A percentile compares a stretch with the other conserved stretches of the same genome.
Evolutionary conservation across 2,797 vertebrate genomes (phyloP).

Genomic region (Hipposideros larvatus): DNA sequence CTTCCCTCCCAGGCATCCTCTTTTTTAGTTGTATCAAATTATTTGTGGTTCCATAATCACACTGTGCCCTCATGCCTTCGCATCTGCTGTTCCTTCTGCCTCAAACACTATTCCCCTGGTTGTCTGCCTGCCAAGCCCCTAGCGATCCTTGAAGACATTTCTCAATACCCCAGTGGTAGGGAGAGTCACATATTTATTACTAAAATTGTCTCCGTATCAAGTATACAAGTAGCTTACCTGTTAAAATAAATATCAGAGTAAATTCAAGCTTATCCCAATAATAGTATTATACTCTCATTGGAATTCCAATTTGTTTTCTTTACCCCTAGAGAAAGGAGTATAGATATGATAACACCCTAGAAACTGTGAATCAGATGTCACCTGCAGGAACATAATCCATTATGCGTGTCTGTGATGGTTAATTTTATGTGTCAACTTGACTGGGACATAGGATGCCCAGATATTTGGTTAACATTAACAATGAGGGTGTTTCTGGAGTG

Average conservation of each 20-base stretch:
- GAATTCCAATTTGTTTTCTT: neutral
- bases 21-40: neutral
- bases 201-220: neutral
- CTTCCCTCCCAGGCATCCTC: neutral
- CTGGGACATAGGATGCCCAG: neutral
- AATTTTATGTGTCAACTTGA: neutral
- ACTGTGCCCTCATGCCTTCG: neutral
- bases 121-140: neutral
- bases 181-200: neutral
- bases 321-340: neutral
- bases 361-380: neutral
- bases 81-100: neutral
- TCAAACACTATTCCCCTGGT: neutral
- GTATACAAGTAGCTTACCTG: neutral
- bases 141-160: neutral
- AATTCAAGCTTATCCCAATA: neutral
- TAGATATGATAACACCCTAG: neutral
- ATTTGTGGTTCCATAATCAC: neutral
- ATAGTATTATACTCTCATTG: neutral
- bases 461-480: neutral
- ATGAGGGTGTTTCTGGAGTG: neutral
- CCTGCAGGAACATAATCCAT: neutral
- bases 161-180: neutral
- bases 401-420: neutral
- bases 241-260: neutral